Conservation (phyloP, 2,797 vertebrate species). For the Sphaeramia orbicularis region DNA sequence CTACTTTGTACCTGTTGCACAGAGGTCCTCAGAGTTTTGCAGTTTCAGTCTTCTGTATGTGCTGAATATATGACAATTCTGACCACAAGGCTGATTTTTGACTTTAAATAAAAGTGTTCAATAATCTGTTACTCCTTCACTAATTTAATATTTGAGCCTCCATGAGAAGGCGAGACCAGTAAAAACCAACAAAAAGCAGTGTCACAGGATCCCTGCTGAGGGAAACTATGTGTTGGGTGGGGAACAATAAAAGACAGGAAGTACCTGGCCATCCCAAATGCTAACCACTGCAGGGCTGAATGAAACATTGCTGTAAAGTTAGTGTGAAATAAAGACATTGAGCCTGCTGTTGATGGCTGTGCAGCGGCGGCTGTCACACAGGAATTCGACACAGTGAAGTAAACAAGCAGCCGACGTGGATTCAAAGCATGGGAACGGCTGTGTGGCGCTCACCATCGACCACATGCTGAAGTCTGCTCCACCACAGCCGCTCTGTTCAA, state of each 20-base stretch:
- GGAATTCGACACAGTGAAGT: conserved; percentile 51
- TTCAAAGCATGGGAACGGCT: conserved; percentile 54
- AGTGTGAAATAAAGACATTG: conserved; percentile 43
- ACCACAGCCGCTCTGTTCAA: conserved; percentile 22
- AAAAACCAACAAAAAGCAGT: not conserved
- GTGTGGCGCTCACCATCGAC: conserved; percentile 24
- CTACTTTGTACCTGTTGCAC: no score
- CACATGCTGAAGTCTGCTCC: conserved; percentile 37
- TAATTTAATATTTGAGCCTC: no score
- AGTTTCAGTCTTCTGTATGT: no score
- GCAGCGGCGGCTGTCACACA: conserved; percentile 50
- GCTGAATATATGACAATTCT: no score
- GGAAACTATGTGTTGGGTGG: conserved; percentile 21
- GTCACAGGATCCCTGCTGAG: no score
- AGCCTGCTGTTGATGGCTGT: conserved; percentile 25
- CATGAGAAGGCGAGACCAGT: no score
- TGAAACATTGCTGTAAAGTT: conserved; percentile 26
- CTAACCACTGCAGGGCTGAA: conserved; percentile 41
- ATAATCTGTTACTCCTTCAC: no score
- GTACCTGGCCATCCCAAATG: conserved; percentile 23
- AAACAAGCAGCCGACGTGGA: conserved; percentile 40
- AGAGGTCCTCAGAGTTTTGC: no score
- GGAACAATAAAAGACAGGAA: conserved; percentile 37
- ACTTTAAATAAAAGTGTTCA: no score
- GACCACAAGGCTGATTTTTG: no score